Evolutionary conservation across 2,888 invertebrate genomes (phyloP).

Genomic region (Philereme vetulata): DNA sequence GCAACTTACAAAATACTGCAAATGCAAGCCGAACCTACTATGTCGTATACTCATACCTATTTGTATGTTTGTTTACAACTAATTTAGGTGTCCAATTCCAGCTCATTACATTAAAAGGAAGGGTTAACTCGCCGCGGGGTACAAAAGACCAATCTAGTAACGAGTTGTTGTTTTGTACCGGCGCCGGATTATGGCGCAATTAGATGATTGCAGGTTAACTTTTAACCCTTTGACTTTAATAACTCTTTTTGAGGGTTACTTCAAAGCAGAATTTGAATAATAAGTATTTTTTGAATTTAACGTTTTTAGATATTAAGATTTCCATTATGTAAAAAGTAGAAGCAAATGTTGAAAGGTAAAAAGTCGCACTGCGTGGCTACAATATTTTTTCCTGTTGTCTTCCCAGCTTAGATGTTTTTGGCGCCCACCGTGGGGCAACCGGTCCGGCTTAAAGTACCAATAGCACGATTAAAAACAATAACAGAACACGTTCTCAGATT

Average conservation of each 20-base stretch:
- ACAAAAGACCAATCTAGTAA: conserved; percentile 37
- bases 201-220: conserved; percentile 48
- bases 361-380: no score
- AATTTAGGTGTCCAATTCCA: conserved; percentile 23
- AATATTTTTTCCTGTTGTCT: no score
- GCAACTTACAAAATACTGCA: no score
- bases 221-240: conserved; percentile 40
- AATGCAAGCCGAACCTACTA: no score
- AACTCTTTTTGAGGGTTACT: not conserved
- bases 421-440: conserved; percentile 13
- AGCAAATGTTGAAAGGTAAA: no score
- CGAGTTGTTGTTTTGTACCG: conserved; percentile 40
- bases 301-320: no score
- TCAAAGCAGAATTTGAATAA: not conserved
- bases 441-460: not conserved
- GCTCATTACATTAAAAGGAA: conserved; percentile 31
- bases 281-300: no score
- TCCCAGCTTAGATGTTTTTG: not conserved
- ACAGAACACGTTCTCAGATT: no score
- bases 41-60: not conserved
- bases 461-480: no score
- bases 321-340: no score
- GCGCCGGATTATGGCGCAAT: conserved; percentile 52
- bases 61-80: conserved; percentile 14
- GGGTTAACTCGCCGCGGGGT: conserved; percentile 28